Evolutionary conservation across 2,113 vertebrate genomes (phyloP), one percentile per base, ranked within the genome.

Genomic region (Coregonus clupeaformis): DNA sequence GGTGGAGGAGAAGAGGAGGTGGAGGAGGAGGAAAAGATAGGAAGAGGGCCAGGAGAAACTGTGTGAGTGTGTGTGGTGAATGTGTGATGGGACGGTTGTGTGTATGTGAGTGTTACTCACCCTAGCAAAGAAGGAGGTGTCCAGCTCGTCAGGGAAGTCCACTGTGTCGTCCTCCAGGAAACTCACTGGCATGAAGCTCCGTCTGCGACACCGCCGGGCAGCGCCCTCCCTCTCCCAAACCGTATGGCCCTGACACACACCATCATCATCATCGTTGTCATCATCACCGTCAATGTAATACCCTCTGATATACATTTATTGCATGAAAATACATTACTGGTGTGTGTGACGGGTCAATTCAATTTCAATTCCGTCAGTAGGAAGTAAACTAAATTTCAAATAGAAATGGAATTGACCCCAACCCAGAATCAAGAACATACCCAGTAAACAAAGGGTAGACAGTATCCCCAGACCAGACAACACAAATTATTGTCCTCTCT

Each of bases 111-210:
- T 71, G 64, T 42, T n/a, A n/a, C 90, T 95, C 89, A 98, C 98
- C 95, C 95, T 92, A 78, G 96, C 95, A 1, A 98, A 99, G 91
- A 99, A 99, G 42, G 98, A 99, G 0, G 97, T 97, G 83, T 99
- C 98, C 0, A 98, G 88, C 55, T 99, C 97, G n/a, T 98, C 97
- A 0, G 95, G 93, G 71, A 97, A 96, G 82, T 99, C 98, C 42
- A 87, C 91, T 0, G 95, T 96, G 83, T 99, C 97, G 16, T 98
- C 97, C 82, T 99, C 97, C 72, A 95, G 87, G 89, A 98, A 96
- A 72, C 96, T 96, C 20, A 95, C 94, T 0, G 95, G 96, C 3
- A 97, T 95, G 87, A 99, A 99, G 87, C 97, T 98, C 66, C 96
- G 93, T 14, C 93, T 92, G 83, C 93, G 96, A 22, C 92, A 85